phyloP scores from a whole-genome alignment of 2,797 vertebrate genomes.

The Aplochiton taeniatus region DNA sequence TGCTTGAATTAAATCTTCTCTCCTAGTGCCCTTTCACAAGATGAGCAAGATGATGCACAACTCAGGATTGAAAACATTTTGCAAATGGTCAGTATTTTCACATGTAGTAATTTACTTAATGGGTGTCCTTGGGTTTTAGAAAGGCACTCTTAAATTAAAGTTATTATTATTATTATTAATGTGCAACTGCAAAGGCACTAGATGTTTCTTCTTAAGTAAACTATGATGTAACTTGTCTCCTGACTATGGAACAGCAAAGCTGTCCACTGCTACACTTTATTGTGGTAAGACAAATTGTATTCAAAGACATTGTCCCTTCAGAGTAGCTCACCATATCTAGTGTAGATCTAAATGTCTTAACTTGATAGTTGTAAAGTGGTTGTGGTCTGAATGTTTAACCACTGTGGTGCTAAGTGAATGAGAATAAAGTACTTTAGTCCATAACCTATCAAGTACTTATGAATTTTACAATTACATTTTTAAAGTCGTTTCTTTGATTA shows the following conservation, averaged over 20 bases:
- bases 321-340: not conserved
- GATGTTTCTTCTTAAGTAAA: not conserved
- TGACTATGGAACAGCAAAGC: conserved; percentile 61
- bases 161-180: no score
- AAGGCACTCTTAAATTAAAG: no score
- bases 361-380: not conserved
- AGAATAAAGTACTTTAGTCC: no score
- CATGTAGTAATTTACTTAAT: not conserved
- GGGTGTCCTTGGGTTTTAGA: no score
- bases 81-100: conserved; percentile 81
- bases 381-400: no score
- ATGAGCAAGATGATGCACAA: conserved; percentile 90
- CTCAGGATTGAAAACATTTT: conserved; percentile 89
- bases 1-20: conserved; percentile 18
- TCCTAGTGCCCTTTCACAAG: conserved; percentile 88
- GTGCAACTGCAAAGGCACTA: no score
- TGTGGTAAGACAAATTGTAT: conserved; percentile 53
- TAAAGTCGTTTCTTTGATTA: not conserved
- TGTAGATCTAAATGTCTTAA: no score
- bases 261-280: conserved; percentile 71
- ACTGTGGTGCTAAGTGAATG: no score
- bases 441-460: no score
- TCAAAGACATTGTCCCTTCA: not conserved
- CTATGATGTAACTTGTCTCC: conserved; percentile 38
- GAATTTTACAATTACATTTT: not conserved